phyloP scores from a whole-genome alignment of 2,888 invertebrate genomes.

The Pediacus dermestoides region DNA sequence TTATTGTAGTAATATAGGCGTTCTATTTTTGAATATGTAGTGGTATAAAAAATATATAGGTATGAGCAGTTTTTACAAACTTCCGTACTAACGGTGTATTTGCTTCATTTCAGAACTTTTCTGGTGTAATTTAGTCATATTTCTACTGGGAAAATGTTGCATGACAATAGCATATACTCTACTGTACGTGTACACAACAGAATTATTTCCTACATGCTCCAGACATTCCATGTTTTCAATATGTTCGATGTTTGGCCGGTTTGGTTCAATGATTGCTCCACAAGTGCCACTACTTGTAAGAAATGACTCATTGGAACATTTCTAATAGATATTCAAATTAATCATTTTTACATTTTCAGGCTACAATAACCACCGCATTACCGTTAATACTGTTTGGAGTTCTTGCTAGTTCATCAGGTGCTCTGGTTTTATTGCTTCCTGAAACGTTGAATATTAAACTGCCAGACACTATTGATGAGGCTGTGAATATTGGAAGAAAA shows the following conservation, averaged over 20 bases:
- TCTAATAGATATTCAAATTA: slow-evolving; percentile 8
- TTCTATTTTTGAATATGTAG: too few relatives aligned
- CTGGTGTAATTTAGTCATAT: slow-evolving; percentile 20
- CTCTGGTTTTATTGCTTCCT: slow-evolving; percentile 58
- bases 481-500: slow-evolving; percentile 43
- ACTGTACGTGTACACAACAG: slow-evolving; percentile 51
- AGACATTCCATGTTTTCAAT: slow-evolving; percentile 64
- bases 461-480: slow-evolving; percentile 61
- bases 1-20: too few relatives aligned
- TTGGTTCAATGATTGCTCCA: slow-evolving; percentile 68
- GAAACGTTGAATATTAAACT: slow-evolving; percentile 60
- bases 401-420: slow-evolving; percentile 56
- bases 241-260: slow-evolving; percentile 66
- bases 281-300: slow-evolving; percentile 64
- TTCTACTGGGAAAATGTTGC: slow-evolving; percentile 31
- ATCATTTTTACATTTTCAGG: slow-evolving; percentile 43
- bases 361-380: slow-evolving; percentile 51
- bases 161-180: slow-evolving; percentile 30
- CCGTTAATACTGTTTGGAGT: slow-evolving; percentile 60
- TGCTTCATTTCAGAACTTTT: slow-evolving; percentile 18
- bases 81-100: slow-evolving; percentile 1
- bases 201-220: slow-evolving; percentile 67
- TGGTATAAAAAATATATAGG: too few relatives aligned
- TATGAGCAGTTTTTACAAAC: too few relatives aligned
- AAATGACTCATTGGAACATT: background rate